A percentile compares a stretch with the other conserved stretches of the same genome.
Conservation (phyloP, 1,140 invertebrate genomes). For the Danaus melanippus region DNA sequence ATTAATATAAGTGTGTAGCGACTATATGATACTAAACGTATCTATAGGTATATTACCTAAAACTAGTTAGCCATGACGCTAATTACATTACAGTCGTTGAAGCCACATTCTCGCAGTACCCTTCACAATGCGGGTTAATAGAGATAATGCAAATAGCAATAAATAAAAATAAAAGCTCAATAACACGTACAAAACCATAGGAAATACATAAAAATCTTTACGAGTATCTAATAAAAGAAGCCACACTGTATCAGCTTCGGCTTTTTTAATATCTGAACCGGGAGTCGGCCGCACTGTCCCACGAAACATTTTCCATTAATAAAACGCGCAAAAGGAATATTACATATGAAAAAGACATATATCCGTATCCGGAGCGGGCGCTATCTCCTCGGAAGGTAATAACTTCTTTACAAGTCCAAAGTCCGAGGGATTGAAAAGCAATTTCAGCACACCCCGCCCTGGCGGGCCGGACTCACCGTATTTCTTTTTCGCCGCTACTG, state of each 20-base stretch:
- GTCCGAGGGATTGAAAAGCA: slow-evolving; percentile 75
- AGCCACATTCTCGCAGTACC: no score
- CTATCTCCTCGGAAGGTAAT: slow-evolving; percentile 73
- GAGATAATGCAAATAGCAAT: slow-evolving; percentile 9
- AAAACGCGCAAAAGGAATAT: slow-evolving; percentile 72
- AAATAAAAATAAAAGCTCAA: slow-evolving; percentile 16
- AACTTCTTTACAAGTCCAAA: slow-evolving; percentile 75
- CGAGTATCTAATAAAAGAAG: slow-evolving; percentile 56
- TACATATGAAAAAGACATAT: slow-evolving; percentile 72
- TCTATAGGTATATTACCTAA: no score
- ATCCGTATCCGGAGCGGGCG: slow-evolving; percentile 69
- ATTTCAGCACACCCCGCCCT: slow-evolving; percentile 72
- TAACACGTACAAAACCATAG: slow-evolving; percentile 14
- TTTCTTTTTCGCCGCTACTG: slow-evolving; percentile 70
- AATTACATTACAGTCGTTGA: no score
- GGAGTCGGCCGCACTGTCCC: slow-evolving; percentile 58
- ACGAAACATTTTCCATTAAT: slow-evolving; percentile 72
- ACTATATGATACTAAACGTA: no score
- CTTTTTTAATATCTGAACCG: slow-evolving; percentile 63
- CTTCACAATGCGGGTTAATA: no score
- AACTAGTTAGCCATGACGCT: no score
- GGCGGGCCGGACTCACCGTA: slow-evolving; percentile 61
- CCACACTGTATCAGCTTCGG: slow-evolving; percentile 46
- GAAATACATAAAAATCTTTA: slow-evolving; percentile 48
- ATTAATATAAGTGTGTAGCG: slow-evolving; percentile 26